A percentile compares a stretch with the other conserved stretches of the same genome.
Evolutionary conservation across 2,888 invertebrate species (phyloP).

Genomic region (Nematopogon swammerdamellus): DNA sequence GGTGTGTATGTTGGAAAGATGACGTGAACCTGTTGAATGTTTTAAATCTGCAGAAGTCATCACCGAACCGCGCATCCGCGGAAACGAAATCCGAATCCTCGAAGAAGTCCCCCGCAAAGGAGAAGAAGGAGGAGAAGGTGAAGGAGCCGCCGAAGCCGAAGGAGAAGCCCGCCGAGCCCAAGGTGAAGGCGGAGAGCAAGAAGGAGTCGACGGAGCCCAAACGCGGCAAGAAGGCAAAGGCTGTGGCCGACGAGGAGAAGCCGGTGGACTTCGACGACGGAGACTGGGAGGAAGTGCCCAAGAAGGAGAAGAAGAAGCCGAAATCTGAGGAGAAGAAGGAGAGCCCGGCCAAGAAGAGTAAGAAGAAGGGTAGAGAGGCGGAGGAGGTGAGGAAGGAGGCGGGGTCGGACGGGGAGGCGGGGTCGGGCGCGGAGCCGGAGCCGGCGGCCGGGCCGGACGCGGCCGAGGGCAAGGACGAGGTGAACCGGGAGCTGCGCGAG

Average conservation of each 20-base stretch:
- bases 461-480: conserved; percentile 39
- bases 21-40: too few relatives aligned
- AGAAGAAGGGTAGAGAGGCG: conserved; percentile 41
- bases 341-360: conserved; percentile 46
- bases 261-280: conserved; percentile 72
- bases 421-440: conserved; percentile 35
- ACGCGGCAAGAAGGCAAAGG: conserved; percentile 60
- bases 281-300: conserved; percentile 70
- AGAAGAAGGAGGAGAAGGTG: conserved; percentile 55
- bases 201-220: conserved; percentile 40
- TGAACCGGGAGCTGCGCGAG: conserved; percentile 39
- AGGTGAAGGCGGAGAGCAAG: conserved; percentile 33
- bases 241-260: conserved; percentile 56
- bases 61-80: conserved; percentile 58
- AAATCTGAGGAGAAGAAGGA: conserved; percentile 60
- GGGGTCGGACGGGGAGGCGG: conserved; percentile 14
- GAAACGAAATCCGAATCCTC: conserved; percentile 56
- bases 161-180: conserved; percentile 33
- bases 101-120: conserved; percentile 55
- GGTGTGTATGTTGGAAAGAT: too few relatives aligned
- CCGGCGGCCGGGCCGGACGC: conserved; percentile 44
- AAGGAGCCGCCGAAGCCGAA: conserved; percentile 49
- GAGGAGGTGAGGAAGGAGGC: conserved; percentile 16
- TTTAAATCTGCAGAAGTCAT: conserved; percentile 58
- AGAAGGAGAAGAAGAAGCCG: conserved; percentile 69